Conservation (phyloP, 2,797 vertebrate genomes). For the Coregonus ussuriensis region DNA sequence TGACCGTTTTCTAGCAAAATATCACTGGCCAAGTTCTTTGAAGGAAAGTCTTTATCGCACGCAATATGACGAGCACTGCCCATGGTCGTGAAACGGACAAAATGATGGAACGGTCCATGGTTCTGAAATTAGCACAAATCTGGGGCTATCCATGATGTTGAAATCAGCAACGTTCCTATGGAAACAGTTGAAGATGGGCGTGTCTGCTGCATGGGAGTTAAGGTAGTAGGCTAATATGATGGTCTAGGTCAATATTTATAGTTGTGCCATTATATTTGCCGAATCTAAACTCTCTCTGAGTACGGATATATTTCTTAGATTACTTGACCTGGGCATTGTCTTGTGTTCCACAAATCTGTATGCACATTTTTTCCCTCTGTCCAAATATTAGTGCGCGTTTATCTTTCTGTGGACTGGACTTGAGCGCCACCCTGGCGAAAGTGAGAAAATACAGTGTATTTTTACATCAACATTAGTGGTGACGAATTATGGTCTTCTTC, state of each 20-base stretch:
- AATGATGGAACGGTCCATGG: neutral
- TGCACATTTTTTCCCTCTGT: neutral
- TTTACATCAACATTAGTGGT: neutral
- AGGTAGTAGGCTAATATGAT: neutral
- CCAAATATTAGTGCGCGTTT: neutral
- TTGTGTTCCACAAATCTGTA: neutral
- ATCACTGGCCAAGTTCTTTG: neutral
- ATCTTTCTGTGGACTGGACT: neutral
- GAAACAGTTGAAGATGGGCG: neutral
- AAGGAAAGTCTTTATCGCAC: neutral
- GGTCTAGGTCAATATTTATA: neutral
- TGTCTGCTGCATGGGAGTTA: too few species aligned
- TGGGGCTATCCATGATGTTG: neutral
- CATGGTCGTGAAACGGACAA: neutral
- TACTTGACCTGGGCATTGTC: neutral
- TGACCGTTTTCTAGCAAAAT: neutral
- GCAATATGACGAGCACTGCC: neutral
- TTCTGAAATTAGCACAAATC: neutral
- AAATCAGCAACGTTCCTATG: neutral
- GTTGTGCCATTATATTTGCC: neutral
- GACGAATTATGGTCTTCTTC: neutral
- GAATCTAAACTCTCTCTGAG: neutral
- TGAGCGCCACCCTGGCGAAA: neutral
- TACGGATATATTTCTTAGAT: neutral
- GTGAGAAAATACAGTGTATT: neutral